phyloP scores from a whole-genome alignment of 2,888 invertebrate species.

The Chamaedrilus cognettii region DNA sequence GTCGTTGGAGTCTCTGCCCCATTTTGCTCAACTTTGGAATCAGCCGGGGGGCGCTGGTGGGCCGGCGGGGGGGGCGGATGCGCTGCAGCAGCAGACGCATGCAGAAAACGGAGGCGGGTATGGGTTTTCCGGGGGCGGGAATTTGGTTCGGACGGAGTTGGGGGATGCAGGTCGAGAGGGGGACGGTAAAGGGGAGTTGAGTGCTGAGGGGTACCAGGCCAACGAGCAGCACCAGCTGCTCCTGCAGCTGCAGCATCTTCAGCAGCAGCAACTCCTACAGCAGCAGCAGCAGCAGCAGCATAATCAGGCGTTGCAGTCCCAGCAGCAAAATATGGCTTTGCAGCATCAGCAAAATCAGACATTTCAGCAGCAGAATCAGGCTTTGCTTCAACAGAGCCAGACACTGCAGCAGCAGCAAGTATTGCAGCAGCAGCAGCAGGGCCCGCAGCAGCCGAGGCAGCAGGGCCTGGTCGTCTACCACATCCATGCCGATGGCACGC shows the following conservation, averaged over 20 bases:
- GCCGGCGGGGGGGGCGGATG: neutral
- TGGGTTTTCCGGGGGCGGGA: neutral
- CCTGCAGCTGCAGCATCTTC: neutral
- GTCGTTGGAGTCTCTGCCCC: neutral
- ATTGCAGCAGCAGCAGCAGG: constrained; percentile 6
- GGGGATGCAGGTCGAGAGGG: neutral
- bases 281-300: constrained; percentile 13
- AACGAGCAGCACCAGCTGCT: constrained; percentile 4
- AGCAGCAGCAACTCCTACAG: neutral
- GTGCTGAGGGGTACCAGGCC: neutral
- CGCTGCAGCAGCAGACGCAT: neutral
- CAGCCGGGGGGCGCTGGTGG: neutral
- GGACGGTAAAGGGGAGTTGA: neutral
- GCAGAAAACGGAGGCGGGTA: neutral
- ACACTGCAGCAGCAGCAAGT: neutral
- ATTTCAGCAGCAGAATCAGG: constrained; percentile 1
- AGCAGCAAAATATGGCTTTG: neutral
- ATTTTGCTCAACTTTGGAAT: neutral
- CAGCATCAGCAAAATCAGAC: constrained; percentile 14
- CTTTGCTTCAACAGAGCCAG: neutral
- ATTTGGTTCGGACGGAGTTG: neutral
- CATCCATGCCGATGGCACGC: neutral
- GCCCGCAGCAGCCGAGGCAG: constrained; percentile 17
- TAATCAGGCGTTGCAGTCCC: neutral
- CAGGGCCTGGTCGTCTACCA: neutral